These are phyloP conservation scores for Triplophysa tibetana DNA, from an alignment of 2,113 vertebrate genomes.

Conservation along the genomic window DNA sequence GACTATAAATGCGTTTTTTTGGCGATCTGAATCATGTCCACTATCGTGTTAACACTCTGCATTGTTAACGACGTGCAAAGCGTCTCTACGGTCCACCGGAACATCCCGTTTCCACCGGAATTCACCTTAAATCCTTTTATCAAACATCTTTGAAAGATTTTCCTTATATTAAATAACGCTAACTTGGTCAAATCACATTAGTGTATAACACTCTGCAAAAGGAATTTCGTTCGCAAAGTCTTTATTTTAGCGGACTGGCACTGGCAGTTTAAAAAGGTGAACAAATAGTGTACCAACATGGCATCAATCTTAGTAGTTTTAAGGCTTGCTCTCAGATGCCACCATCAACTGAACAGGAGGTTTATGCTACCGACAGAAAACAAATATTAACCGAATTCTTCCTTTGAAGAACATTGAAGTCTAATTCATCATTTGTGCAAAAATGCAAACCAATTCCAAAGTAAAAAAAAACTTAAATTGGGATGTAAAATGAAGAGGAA, in stretches of 20 bases:
- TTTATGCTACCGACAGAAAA: too few relatives aligned
- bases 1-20: constrained; percentile 26
- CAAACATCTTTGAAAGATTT: background rate
- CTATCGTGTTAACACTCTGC: background rate
- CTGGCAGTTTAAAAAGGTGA: background rate
- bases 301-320: constrained; percentile 4
- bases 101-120: constrained; percentile 24
- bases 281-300: constrained; percentile 5
- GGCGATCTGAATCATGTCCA: background rate
- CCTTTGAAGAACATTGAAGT: background rate
- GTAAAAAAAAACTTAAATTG: background rate
- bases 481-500: background rate
- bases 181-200: constrained; percentile 3
- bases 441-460: constrained; percentile 15
- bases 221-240: background rate
- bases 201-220: constrained; percentile 1
- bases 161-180: constrained; percentile 8
- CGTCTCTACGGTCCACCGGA: constrained; percentile 1
- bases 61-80: background rate
- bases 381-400: background rate
- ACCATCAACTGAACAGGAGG: background rate
- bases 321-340: constrained; percentile 18
- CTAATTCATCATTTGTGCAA: constrained; percentile 12
- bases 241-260: background rate
- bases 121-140: background rate